Evolutionary conservation across 1,140 invertebrate genomes (phyloP).

Genomic region (Diabrotica undecimpunctata): DNA sequence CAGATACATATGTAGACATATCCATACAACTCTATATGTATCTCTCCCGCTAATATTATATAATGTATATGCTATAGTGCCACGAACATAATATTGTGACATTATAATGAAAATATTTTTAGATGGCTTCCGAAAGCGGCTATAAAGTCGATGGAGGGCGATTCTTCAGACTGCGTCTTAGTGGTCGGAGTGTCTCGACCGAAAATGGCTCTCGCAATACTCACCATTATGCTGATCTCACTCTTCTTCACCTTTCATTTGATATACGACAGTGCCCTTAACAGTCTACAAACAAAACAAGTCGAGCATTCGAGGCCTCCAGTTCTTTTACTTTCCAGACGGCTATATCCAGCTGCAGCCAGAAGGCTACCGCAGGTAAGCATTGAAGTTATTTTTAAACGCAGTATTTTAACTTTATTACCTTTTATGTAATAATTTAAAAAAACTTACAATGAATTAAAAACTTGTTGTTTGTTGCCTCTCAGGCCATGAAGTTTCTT

Average conservation of each 20-base stretch:
- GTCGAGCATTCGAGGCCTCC: slow-evolving; percentile 34
- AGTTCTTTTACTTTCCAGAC: slow-evolving; percentile 37
- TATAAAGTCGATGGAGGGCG: slow-evolving; percentile 72
- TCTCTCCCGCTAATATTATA: neutral
- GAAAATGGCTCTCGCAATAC: slow-evolving; percentile 72
- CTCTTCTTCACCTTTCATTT: slow-evolving; percentile 78
- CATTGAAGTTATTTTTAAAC: neutral
- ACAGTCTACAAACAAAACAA: slow-evolving; percentile 60
- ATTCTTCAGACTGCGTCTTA: slow-evolving; percentile 73
- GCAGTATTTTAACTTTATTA: no score
- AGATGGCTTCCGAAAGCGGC: slow-evolving; percentile 75
- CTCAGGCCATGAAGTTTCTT: no score
- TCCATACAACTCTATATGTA: no score
- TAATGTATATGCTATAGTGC: neutral
- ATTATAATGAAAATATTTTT: slow-evolving; percentile 25
- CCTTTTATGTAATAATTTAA: no score
- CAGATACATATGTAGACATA: no score
- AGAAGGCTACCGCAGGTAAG: slow-evolving; percentile 36
- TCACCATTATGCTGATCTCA: slow-evolving; percentile 71
- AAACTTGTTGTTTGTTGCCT: no score
- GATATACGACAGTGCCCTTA: slow-evolving; percentile 77
- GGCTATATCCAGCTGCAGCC: slow-evolving; percentile 40
- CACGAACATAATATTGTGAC: neutral
- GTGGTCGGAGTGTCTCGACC: slow-evolving; percentile 74
- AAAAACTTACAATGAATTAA: no score